phyloP scores from a whole-genome alignment of 2,113 vertebrate species.

The Hiodon alosoides region DNA sequence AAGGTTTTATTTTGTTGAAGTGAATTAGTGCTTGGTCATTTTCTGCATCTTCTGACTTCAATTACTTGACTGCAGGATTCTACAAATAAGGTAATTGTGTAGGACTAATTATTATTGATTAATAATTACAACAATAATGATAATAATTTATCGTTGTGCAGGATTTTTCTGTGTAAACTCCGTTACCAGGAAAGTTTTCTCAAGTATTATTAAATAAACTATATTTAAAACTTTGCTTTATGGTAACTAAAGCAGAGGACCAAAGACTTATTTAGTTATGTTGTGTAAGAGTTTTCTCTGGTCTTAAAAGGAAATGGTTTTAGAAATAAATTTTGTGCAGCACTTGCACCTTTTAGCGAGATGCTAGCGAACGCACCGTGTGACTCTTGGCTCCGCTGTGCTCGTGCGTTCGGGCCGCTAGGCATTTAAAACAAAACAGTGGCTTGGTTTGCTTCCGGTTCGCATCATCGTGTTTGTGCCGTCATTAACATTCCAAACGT shows the following conservation, averaged over 20 bases:
- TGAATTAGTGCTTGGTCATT: slow-evolving; percentile 18
- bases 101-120: slow-evolving; percentile 10
- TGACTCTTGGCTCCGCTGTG: background rate
- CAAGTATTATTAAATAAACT: background rate
- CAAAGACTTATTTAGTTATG: slow-evolving; percentile 2
- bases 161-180: background rate
- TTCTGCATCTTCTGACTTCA: slow-evolving; percentile 14
- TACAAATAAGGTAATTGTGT: slow-evolving; percentile 13
- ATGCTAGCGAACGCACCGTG: background rate
- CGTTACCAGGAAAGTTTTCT: slow-evolving; percentile 1
- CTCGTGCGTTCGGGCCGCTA: background rate
- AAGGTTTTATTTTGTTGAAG: slow-evolving; percentile 11
- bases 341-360: background rate
- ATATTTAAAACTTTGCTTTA: background rate
- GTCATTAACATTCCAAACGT: slow-evolving; percentile 49
- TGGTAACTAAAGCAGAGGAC: slow-evolving; percentile 5
- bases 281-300: slow-evolving; percentile 12
- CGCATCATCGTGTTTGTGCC: background rate
- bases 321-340: background rate
- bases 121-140: slow-evolving; percentile 1
- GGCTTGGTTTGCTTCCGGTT: slow-evolving; percentile 13
- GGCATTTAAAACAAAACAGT: background rate
- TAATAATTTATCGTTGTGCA: background rate
- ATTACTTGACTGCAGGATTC: background rate
- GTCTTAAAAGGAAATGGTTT: background rate